These are phyloP conservation scores for Pseudochirops corinnae DNA, from an alignment of 2,797 vertebrate species.

Conservation along the genomic window DNA sequence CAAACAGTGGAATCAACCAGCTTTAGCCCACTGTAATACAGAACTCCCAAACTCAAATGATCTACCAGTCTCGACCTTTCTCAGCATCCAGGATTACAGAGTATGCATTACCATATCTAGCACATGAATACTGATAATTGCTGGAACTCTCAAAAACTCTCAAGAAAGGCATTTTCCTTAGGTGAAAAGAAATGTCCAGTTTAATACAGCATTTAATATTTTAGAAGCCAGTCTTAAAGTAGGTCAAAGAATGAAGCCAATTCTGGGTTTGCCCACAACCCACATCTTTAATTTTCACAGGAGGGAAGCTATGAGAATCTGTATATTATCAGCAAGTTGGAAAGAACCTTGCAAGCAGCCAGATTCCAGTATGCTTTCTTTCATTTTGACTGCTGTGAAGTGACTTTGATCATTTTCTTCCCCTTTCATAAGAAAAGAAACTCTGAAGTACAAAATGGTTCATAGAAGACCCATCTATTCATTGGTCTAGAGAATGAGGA, in stretches of 20 bases:
- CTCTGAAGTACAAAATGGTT: slow-evolving; percentile 48
- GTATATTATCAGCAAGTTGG: slow-evolving; percentile 60
- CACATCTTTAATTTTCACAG: slow-evolving; percentile 69
- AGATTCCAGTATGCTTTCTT: slow-evolving; percentile 55
- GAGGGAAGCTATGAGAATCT: slow-evolving; percentile 66
- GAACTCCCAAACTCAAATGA: background rate
- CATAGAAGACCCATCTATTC: slow-evolving; percentile 23
- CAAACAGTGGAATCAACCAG: background rate
- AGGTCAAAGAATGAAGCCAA: slow-evolving; percentile 77
- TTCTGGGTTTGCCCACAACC: slow-evolving; percentile 64
- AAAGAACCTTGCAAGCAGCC: slow-evolving; percentile 64
- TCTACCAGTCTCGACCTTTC: background rate
- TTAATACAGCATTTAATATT: slow-evolving; percentile 72
- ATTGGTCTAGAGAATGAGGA: slow-evolving; percentile 50
- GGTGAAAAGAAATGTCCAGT: slow-evolving; percentile 23
- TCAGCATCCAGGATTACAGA: background rate
- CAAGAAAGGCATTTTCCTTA: slow-evolving; percentile 36
- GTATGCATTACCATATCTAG: background rate
- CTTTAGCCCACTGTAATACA: background rate
- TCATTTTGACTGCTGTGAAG: slow-evolving; percentile 51
- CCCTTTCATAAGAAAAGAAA: slow-evolving; percentile 46
- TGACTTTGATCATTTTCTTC: slow-evolving; percentile 46
- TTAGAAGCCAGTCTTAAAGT: slow-evolving; percentile 71
- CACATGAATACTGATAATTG: background rate
- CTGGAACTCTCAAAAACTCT: background rate